A percentile compares a stretch with the other conserved stretches of the same genome.
phyloP scores from a whole-genome alignment of 2,888 invertebrate genomes.

The Spisula solida region DNA sequence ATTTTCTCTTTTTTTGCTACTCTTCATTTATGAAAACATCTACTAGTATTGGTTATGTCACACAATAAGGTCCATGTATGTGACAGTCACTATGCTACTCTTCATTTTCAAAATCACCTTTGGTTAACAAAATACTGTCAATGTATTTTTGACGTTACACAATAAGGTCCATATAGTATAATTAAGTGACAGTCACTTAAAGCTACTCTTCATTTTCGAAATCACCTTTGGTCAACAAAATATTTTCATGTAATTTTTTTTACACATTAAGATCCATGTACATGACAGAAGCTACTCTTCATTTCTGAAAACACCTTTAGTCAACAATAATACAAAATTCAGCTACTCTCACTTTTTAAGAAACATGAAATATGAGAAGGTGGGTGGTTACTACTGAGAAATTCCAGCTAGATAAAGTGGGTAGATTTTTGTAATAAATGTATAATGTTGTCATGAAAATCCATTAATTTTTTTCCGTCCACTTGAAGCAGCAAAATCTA shows the following conservation, averaged over 20 bases:
- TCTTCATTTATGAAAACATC: no score
- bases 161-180: no score
- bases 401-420: constrained; percentile 36
- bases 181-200: no score
- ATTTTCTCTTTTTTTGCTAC: not conserved
- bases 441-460: constrained; percentile 40
- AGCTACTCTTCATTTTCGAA: no score
- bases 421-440: constrained; percentile 24
- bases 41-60: no score
- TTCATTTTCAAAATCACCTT: no score
- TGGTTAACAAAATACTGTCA: no score
- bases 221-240: no score
- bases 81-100: no score
- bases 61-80: no score
- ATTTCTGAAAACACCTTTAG: constrained; percentile 10
- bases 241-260: not conserved
- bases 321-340: not conserved
- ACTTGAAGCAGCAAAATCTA: not conserved
- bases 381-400: constrained; percentile 39
- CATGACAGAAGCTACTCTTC: not conserved
- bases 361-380: constrained; percentile 28
- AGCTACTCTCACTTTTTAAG: constrained; percentile 29
- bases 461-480: constrained; percentile 41
- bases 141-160: no score
- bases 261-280: constrained; percentile 7